Percentiles rank a stretch among this genome's conserved stretches.
phyloP scores from a whole-genome alignment of 2,888 invertebrate species.

The Torymus auratus region DNA sequence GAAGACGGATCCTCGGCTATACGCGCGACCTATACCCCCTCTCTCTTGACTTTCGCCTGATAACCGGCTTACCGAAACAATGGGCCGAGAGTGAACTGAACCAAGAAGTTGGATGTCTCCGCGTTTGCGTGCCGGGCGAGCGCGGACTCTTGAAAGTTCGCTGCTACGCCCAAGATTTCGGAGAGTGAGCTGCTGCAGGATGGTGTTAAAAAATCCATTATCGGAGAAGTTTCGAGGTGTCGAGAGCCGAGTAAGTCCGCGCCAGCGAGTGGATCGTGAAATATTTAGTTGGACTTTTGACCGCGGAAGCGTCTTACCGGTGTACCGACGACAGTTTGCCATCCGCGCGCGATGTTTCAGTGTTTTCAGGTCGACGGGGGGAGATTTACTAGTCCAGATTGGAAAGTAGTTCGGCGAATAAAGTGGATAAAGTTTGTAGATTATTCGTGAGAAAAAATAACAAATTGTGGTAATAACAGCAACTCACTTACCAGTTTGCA shows the following conservation, averaged over 20 bases:
- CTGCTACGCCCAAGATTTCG: background rate
- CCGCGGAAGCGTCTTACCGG: slow-evolving; percentile 29
- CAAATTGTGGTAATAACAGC: too few species aligned
- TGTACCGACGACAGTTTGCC: background rate
- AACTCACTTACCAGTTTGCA: too few species aligned
- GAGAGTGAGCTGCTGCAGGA: background rate
- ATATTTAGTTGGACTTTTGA: slow-evolving; percentile 43
- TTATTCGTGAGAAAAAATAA: too few species aligned
- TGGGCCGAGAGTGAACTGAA: background rate
- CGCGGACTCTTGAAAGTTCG: slow-evolving; percentile 12
- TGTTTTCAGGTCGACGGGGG: too few species aligned
- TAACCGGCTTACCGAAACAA: slow-evolving; percentile 18
- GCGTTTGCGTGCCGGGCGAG: slow-evolving; percentile 4
- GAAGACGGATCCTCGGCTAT: slow-evolving; percentile 26
- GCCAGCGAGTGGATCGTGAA: slow-evolving; percentile 37
- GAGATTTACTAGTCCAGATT: too few species aligned
- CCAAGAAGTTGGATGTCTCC: slow-evolving; percentile 5
- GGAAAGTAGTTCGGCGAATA: too few species aligned
- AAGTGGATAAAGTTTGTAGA: too few species aligned
- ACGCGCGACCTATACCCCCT: background rate
- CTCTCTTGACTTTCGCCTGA: background rate
- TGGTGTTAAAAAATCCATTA: slow-evolving; percentile 47
- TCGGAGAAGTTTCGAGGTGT: slow-evolving; percentile 22
- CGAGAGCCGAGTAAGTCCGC: slow-evolving; percentile 7
- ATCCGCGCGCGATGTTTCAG: background rate